Conservation (phyloP, 2,888 invertebrate species). For the Thymelicus acteon region DNA sequence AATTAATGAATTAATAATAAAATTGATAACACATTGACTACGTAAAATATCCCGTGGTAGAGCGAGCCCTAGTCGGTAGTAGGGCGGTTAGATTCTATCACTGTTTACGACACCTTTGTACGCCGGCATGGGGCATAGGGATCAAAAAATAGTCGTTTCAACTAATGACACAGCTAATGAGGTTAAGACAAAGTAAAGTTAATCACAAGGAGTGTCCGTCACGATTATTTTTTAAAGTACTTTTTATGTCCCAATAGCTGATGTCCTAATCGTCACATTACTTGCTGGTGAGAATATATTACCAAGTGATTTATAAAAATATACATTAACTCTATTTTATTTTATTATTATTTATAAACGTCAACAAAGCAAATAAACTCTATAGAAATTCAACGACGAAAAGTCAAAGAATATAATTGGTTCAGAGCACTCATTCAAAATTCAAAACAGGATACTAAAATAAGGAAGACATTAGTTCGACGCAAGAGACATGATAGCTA, state of each 20-base stretch:
- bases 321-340: background rate
- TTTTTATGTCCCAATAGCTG: background rate
- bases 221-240: background rate
- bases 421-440: background rate
- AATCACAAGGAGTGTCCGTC: background rate
- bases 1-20: too few species aligned
- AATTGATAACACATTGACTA: too few species aligned
- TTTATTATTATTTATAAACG: constrained; percentile 7
- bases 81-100: too few species aligned
- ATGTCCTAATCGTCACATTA: background rate
- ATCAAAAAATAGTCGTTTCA: too few species aligned
- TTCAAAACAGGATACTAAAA: background rate
- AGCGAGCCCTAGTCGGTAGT: too few species aligned
- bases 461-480: background rate
- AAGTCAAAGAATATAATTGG: background rate
- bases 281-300: constrained; percentile 1
- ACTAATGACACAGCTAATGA: too few species aligned
- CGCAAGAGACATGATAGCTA: background rate
- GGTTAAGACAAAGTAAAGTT: too few species aligned
- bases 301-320: constrained; percentile 18
- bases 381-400: constrained; percentile 14
- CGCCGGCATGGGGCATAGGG: too few species aligned
- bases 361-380: constrained; percentile 26
- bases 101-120: too few species aligned
- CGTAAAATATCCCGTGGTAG: too few species aligned